phyloP scores from a whole-genome alignment of 2,797 vertebrate genomes.

The Bradypodion ventrale region DNA sequence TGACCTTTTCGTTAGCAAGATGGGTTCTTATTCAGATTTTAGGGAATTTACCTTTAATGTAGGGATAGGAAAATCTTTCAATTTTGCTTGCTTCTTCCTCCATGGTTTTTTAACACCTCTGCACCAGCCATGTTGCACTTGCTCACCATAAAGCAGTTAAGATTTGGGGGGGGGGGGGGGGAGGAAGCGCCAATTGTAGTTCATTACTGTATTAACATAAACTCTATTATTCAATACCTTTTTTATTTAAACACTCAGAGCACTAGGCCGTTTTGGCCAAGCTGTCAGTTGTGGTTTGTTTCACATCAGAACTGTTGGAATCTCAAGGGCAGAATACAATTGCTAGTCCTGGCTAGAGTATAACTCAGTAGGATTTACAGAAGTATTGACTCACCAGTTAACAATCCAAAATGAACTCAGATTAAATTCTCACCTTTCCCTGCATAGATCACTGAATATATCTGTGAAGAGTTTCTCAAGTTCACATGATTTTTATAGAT shows the following conservation, averaged over 20 bases:
- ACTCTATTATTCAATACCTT: too few species aligned
- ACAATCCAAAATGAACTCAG: background rate
- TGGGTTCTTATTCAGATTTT: background rate
- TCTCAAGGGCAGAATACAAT: background rate
- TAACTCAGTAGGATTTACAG: too few species aligned
- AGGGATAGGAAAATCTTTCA: background rate
- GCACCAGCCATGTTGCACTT: background rate
- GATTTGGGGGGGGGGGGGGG: background rate
- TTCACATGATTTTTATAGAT: background rate
- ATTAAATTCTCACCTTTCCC: background rate
- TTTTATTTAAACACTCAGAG: background rate
- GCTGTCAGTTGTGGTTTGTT: background rate
- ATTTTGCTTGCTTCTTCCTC: background rate
- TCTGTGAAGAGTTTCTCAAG: too few species aligned
- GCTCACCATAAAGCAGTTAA: background rate
- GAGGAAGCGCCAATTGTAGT: background rate
- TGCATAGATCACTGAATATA: background rate
- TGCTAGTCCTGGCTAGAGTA: background rate
- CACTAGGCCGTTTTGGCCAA: background rate
- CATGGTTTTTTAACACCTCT: background rate
- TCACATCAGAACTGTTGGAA: background rate
- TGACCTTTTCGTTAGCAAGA: background rate
- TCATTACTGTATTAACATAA: too few species aligned
- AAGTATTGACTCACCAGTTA: too few species aligned
- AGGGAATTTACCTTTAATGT: background rate